Evolutionary conservation across 2,113 vertebrate species (phyloP).

Genomic region (Lanius ludovicianus): DNA sequence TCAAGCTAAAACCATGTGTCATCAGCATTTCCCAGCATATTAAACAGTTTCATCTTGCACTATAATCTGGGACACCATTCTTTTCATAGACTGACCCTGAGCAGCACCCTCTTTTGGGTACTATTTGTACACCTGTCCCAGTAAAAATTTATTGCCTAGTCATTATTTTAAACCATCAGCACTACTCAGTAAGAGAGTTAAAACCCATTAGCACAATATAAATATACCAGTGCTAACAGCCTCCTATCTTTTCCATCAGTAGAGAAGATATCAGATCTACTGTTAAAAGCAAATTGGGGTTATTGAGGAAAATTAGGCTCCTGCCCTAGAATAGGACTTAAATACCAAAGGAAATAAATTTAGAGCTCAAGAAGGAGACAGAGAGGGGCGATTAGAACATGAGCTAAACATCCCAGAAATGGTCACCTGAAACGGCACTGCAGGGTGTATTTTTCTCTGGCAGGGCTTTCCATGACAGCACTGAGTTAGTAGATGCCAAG

Average conservation of each 20-base stretch:
- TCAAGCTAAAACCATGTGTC: background rate
- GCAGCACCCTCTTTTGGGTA: background rate
- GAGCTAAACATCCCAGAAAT: constrained; percentile 22
- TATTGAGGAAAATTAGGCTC: constrained; percentile 45
- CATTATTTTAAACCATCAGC: constrained; percentile 57
- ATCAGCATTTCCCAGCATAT: background rate
- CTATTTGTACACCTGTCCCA: constrained; percentile 46
- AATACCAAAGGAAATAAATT: constrained; percentile 53
- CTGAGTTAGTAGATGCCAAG: background rate
- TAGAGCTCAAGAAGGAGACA: background rate
- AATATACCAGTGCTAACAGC: constrained; percentile 28
- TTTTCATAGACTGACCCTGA: constrained; percentile 41
- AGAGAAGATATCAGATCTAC: background rate
- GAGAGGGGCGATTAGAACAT: background rate
- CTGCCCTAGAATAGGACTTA: constrained; percentile 13
- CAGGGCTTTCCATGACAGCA: background rate
- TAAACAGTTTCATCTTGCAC: constrained; percentile 42
- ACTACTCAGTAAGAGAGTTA: background rate
- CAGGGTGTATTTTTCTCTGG: background rate
- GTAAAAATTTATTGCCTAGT: constrained; percentile 56
- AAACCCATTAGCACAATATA: constrained; percentile 40
- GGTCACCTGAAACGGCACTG: background rate
- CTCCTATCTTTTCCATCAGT: constrained; percentile 9
- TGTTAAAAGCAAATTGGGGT: constrained; percentile 13
- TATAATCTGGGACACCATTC: constrained; percentile 5